Percentiles rank a stretch among this genome's conserved stretches.
Evolutionary conservation across 2,888 invertebrate genomes (phyloP).

Genomic region (Embidobia sp.): DNA sequence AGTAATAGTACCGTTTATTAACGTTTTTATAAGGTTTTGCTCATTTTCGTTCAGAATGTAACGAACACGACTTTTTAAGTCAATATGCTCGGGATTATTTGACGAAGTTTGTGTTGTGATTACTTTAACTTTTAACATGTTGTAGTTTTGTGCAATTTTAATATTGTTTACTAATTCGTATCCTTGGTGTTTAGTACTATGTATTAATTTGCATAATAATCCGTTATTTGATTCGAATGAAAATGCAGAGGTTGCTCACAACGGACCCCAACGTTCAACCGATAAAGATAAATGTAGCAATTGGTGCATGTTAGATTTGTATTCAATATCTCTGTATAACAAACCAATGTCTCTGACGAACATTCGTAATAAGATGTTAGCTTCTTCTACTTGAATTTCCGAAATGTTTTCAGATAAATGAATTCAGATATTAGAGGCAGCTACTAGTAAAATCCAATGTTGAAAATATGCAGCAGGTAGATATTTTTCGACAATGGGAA

Average conservation of each 20-base stretch:
- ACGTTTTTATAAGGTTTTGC: not conserved
- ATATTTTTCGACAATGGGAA: not conserved
- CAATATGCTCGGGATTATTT: too few relatives aligned
- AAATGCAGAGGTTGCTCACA: not conserved
- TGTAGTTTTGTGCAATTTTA: not conserved
- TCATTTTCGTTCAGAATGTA: not conserved
- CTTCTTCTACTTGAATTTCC: too few relatives aligned
- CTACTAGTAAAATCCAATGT: too few relatives aligned
- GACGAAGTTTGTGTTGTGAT: not conserved
- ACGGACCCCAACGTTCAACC: conserved; percentile 1
- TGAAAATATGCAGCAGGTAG: not conserved
- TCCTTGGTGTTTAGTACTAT: conserved; percentile 10
- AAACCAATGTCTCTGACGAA: too few relatives aligned
- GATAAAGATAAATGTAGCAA: not conserved
- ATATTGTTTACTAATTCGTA: conserved; percentile 12
- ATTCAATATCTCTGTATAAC: not conserved
- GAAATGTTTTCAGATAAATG: too few relatives aligned
- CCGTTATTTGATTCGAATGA: not conserved
- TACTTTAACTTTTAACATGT: not conserved
- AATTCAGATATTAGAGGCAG: too few relatives aligned
- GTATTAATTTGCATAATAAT: not conserved
- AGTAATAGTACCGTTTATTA: not conserved
- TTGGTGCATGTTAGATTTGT: conserved; percentile 8
- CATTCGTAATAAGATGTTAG: too few relatives aligned
- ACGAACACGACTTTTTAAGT: too few relatives aligned